phyloP scores from a whole-genome alignment of 2,113 vertebrate species.

The Rhabdornis inornatus region DNA sequence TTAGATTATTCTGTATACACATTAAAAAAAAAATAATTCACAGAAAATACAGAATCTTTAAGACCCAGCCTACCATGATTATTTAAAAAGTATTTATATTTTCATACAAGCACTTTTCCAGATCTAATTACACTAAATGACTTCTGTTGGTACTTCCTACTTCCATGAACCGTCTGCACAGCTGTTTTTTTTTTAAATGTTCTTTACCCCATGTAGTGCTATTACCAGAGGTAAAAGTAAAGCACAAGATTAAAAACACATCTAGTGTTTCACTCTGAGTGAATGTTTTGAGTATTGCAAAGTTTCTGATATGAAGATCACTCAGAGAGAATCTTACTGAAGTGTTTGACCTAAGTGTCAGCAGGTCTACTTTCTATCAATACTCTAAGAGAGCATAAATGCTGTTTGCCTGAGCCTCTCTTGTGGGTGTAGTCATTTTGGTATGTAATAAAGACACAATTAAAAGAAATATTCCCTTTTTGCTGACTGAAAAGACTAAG shows the following conservation, averaged over 20 bases:
- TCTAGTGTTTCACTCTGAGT: background rate
- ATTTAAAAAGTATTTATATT: conserved; percentile 13
- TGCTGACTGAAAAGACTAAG: background rate
- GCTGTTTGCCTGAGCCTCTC: background rate
- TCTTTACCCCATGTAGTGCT: background rate
- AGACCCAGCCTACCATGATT: background rate
- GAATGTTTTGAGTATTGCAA: background rate
- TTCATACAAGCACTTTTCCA: background rate
- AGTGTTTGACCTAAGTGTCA: background rate
- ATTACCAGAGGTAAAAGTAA: background rate
- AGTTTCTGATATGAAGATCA: background rate
- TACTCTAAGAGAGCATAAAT: background rate
- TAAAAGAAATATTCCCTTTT: background rate
- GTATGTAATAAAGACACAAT: background rate
- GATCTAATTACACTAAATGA: conserved; percentile 24
- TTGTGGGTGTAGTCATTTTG: background rate
- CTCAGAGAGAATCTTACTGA: background rate
- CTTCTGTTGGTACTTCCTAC: background rate
- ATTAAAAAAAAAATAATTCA: background rate
- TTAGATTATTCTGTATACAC: conserved; percentile 28
- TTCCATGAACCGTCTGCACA: background rate
- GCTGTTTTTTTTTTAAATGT: background rate
- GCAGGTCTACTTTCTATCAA: background rate
- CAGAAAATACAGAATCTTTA: background rate
- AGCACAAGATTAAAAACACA: background rate